Conservation (phyloP, 1,140 invertebrate species). For the Zophobas morio region DNA sequence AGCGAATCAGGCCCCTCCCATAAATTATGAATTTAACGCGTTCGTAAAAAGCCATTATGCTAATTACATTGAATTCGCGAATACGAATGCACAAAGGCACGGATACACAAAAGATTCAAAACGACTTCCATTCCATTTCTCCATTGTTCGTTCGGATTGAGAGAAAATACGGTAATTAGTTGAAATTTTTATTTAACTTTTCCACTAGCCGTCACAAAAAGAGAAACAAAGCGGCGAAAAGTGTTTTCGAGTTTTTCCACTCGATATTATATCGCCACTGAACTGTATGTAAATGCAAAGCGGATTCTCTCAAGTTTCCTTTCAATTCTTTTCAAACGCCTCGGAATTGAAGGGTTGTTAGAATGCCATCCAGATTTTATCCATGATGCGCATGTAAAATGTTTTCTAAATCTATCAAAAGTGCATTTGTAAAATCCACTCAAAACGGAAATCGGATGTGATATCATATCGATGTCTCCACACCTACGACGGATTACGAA, state of each 20-base stretch:
- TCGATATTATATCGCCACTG: neutral
- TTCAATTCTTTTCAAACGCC: slow-evolving; percentile 27
- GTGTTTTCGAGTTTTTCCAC: neutral
- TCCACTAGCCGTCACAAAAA: no score
- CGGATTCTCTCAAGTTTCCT: slow-evolving; percentile 21
- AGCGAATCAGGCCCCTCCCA: no score
- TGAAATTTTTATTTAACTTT: no score
- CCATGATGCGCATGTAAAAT: slow-evolving; percentile 38
- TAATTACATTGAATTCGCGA: no score
- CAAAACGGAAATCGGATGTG: slow-evolving; percentile 34
- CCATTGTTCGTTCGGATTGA: no score
- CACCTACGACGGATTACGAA: slow-evolving; percentile 36
- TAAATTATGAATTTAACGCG: no score
- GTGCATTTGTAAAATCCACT: slow-evolving; percentile 39
- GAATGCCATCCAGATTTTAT: slow-evolving; percentile 39
- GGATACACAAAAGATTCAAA: no score
- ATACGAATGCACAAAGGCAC: no score
- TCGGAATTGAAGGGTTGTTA: slow-evolving; percentile 31
- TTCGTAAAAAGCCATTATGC: no score
- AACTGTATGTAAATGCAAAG: slow-evolving; percentile 30
- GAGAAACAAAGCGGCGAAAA: no score
- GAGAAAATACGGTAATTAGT: no score
- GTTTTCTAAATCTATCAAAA: slow-evolving; percentile 49
- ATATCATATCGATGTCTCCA: slow-evolving; percentile 4
- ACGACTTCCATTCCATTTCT: no score